Evolutionary conservation across 1,140 invertebrate genomes (phyloP).

Genomic region (Cydia fagiglandana): DNA sequence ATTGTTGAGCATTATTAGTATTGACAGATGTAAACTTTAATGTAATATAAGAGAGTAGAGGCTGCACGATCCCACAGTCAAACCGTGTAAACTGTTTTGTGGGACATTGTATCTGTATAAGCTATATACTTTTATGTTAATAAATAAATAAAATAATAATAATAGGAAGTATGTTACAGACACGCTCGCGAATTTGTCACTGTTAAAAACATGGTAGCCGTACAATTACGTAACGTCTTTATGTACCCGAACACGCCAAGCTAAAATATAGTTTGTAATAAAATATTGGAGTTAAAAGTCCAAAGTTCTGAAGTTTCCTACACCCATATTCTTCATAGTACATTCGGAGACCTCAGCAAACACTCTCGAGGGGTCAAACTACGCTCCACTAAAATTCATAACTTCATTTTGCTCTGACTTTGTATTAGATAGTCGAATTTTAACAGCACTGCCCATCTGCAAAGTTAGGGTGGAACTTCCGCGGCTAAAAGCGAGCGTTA

Average conservation of each 20-base stretch:
- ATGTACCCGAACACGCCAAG: not conserved
- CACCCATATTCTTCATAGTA: slow-evolving; percentile 12
- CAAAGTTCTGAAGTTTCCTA: not conserved
- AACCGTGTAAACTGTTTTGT: too few relatives aligned
- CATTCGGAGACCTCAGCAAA: not conserved
- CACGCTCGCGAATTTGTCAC: too few relatives aligned
- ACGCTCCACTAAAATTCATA: slow-evolving; percentile 20
- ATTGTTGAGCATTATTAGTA: too few relatives aligned
- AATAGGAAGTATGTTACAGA: too few relatives aligned
- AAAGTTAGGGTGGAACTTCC: slow-evolving; percentile 38
- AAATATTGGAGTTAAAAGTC: not conserved
- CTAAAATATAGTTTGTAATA: not conserved
- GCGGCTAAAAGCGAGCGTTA: slow-evolving; percentile 44
- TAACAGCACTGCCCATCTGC: slow-evolving; percentile 42
- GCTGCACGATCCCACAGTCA: too few relatives aligned
- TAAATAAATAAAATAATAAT: too few relatives aligned
- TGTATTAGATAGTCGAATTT: slow-evolving; percentile 41
- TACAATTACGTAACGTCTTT: not conserved
- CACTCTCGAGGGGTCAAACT: slow-evolving; percentile 13
- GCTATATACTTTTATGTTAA: too few relatives aligned
- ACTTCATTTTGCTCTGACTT: slow-evolving; percentile 26
- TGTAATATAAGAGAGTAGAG: too few relatives aligned
- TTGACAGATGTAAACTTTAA: too few relatives aligned
- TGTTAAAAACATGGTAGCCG: too few relatives aligned
- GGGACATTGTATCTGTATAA: too few relatives aligned